Evolutionary conservation across 2,113 vertebrate species (phyloP), one percentile per base, ranked within the genome.

Genomic region (Phrynosoma blainvillii): DNA sequence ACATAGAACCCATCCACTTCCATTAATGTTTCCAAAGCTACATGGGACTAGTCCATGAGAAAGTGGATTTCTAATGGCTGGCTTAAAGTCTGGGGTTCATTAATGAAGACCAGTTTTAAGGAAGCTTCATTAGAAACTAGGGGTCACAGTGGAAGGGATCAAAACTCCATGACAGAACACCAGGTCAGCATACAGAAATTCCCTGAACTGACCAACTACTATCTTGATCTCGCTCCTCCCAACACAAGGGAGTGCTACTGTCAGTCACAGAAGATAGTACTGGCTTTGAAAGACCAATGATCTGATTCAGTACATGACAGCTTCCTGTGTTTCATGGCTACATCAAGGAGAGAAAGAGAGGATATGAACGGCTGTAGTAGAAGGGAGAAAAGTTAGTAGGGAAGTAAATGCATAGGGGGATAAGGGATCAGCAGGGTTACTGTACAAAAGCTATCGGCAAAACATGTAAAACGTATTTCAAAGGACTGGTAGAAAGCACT

Each of bases 321-420:
- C 25, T 75, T 27, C 54, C 25, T 75, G 27, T 10, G 30, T 74
- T 74, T 68, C 81, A 36, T 70, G 82, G 84, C 84, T 82, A 52
- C 47, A 90, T 81, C 83, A 77, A 27, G 73, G 71, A 79, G 20
- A 25, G 56, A 76, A 71, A 62, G 1, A 70, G 83, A 32, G 10
- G 85, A 59, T 4, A 59, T 0, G 66, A 70, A 56, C 52, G 88
- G 11, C 20, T 0, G 0, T 84, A 86, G 62, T 54, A 70, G 65
- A 1, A 79, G 56, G 81, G 65, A 68, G 52, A 88, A 56, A 82
- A 76, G 85, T 85, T 77, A 85, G 84, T 85, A 65, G 21, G 11
- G 8, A 73, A 42, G 56, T 14, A 66, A 77, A 76, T 27, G 42
- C 18, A 71, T 7, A 68, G 84, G 84, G 88, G 87, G 84, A 88